These are phyloP conservation scores for Incurvaria masculella DNA, from an alignment of 2,888 invertebrate genomes.

Conservation along the genomic window DNA sequence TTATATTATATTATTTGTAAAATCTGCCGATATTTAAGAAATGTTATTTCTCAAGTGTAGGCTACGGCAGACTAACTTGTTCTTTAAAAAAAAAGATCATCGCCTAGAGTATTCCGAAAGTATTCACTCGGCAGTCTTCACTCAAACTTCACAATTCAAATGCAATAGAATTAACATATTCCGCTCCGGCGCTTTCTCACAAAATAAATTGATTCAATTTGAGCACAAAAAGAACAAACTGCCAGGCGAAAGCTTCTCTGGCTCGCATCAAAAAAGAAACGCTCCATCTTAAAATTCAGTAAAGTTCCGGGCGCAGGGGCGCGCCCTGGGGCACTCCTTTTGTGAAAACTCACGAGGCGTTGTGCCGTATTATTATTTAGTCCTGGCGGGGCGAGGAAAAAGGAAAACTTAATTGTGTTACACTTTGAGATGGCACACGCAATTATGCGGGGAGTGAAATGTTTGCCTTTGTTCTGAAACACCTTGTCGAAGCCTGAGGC, in stretches of 20 bases:
- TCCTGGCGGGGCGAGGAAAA: constrained; percentile 40
- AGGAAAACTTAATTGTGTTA: constrained; percentile 54
- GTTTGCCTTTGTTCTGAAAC: background rate
- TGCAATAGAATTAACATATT: background rate
- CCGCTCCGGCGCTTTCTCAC: background rate
- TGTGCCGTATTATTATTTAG: constrained; percentile 38
- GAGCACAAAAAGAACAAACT: background rate
- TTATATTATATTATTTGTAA: no score
- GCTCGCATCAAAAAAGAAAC: background rate
- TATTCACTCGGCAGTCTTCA: background rate
- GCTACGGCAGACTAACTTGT: no score
- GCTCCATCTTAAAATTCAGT: constrained; percentile 1
- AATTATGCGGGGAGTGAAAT: constrained; percentile 30
- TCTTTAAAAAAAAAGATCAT: no score
- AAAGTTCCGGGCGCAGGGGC: constrained; percentile 19
- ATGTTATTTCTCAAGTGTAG: no score
- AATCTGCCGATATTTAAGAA: no score
- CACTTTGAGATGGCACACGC: constrained; percentile 54
- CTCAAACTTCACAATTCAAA: background rate
- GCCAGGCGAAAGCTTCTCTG: no score
- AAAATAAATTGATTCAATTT: background rate
- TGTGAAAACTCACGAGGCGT: constrained; percentile 20
- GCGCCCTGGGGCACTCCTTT: constrained; percentile 38
- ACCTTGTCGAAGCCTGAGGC: background rate
- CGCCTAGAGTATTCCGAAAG: no score